phyloP scores from a whole-genome alignment of 1,140 invertebrate genomes.

The Pogonomyrmex californicus region DNA sequence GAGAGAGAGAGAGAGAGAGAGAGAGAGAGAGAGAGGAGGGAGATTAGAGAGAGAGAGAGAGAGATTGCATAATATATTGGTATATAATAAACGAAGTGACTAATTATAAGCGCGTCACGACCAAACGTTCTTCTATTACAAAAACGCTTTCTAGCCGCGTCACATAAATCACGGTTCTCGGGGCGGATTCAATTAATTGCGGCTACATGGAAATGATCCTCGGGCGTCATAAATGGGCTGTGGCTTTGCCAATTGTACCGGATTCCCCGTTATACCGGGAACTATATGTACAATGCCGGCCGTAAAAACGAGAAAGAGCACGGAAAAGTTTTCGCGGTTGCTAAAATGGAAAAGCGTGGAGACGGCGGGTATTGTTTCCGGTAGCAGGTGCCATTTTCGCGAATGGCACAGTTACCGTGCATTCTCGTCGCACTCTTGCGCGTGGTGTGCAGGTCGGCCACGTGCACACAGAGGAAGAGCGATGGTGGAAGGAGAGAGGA shows the following conservation, averaged over 20 bases:
- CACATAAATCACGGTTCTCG: conserved; percentile 26
- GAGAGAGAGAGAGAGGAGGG: neutral
- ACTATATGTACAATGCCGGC: neutral
- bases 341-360: conserved; percentile 55
- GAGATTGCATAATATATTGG: neutral
- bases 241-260: conserved; percentile 20
- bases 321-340: conserved; percentile 52
- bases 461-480: conserved; percentile 2
- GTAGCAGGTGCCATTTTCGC: conserved; percentile 66
- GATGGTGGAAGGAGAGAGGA: too few relatives aligned
- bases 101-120: neutral
- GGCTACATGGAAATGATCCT: conserved; percentile 27
- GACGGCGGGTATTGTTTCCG: conserved; percentile 62
- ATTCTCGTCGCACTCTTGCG: conserved; percentile 41
- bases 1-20: too few relatives aligned
- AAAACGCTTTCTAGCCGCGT: neutral
- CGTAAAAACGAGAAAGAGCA: conserved; percentile 34
- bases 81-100: conserved; percentile 2
- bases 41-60: too few relatives aligned
- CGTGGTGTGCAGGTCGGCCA: conserved; percentile 38
- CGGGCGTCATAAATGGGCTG: conserved; percentile 33
- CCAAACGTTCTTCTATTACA: neutral
- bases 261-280: conserved; percentile 4
- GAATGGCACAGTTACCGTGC: conserved; percentile 68
- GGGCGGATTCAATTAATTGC: conserved; percentile 36